Evolutionary conservation across 2,797 vertebrate genomes (phyloP).

Genomic region (Orestias chungarensis): DNA sequence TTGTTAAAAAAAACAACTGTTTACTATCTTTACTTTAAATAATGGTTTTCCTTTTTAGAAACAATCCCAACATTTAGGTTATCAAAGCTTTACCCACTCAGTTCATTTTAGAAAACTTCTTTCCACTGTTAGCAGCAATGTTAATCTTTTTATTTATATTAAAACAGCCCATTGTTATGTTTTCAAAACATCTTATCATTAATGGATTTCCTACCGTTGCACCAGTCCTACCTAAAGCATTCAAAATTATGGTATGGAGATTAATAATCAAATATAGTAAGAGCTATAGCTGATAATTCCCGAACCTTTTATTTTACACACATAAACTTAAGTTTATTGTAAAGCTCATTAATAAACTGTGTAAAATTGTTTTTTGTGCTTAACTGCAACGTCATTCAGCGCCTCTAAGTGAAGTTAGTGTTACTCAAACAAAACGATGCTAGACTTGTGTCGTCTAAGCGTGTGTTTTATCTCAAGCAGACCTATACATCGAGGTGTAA

Average conservation of each 20-base stretch:
- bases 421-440: constrained; percentile 13
- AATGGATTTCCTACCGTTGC: neutral
- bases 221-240: neutral
- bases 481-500: constrained; percentile 31
- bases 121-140: neutral
- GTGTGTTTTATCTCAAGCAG: neutral
- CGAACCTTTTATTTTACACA: neutral
- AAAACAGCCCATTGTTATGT: neutral
- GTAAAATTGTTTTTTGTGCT: neutral
- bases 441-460: constrained; percentile 9
- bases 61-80: neutral
- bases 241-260: neutral
- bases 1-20: neutral
- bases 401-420: neutral
- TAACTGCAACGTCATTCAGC: neutral
- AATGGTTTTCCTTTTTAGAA: neutral
- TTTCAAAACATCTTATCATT: neutral
- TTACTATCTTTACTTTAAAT: neutral
- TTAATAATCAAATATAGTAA: neutral
- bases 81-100: neutral
- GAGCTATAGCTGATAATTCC: neutral
- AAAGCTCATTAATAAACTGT: neutral
- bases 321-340: neutral
- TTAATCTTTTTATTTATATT: neutral
- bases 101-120: neutral